These are phyloP conservation scores for Contarinia nasturtii DNA, from an alignment of 1,140 invertebrate genomes.

Conservation along the genomic window DNA sequence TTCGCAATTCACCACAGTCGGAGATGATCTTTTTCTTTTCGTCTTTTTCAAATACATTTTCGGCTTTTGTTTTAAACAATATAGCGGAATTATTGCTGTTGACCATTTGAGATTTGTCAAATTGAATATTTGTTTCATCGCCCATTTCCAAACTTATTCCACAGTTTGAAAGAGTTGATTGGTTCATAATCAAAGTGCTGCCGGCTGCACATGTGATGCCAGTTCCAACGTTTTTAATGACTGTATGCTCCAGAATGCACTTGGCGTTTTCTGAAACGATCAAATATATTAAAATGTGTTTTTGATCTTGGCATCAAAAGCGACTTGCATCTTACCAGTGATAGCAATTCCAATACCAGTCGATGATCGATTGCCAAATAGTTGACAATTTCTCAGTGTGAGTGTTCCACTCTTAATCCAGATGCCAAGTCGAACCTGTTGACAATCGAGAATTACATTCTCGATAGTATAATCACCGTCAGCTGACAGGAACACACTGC, in stretches of 20 bases:
- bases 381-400: conserved; percentile 18
- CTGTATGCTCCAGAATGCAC: conserved; percentile 18
- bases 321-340: conserved; percentile 9
- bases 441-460: conserved; percentile 25
- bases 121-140: conserved; percentile 1
- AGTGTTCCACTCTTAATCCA: conserved; percentile 20
- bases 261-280: conserved; percentile 7
- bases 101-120: neutral
- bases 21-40: too few species aligned
- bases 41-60: too few species aligned
- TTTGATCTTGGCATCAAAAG: too few species aligned
- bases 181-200: neutral
- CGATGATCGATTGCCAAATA: conserved; percentile 19
- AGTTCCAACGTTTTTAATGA: conserved; percentile 20
- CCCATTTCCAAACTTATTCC: conserved; percentile 1
- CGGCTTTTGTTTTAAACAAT: too few species aligned
- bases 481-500: conserved; percentile 22
- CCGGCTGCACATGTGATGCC: conserved; percentile 7
- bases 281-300: neutral
- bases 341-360: conserved; percentile 26
- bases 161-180: conserved; percentile 3
- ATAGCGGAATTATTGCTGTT: too few species aligned
- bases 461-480: conserved; percentile 20
- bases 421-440: conserved; percentile 21
- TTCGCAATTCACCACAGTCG: too few species aligned